A percentile compares a stretch with the other conserved stretches of the same genome.
Conservation (phyloP, 37 sponge, comb jelly and placozoan genomes). For the Geodia barretti region DNA sequence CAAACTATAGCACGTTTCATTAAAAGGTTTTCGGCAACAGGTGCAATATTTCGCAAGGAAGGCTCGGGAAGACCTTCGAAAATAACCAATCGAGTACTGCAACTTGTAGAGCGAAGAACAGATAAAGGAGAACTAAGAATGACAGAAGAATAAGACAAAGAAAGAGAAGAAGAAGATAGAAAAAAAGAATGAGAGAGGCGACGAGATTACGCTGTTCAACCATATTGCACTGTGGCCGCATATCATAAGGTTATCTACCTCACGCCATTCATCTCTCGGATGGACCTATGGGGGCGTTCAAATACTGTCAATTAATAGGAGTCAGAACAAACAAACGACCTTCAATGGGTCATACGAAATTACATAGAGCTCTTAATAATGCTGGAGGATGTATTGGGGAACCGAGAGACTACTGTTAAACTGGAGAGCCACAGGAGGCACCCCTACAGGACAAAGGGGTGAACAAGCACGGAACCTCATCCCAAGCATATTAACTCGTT, state of each 20-base stretch:
- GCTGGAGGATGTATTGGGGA: background rate
- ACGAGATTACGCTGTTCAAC: background rate
- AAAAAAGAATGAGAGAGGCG: too few relatives aligned
- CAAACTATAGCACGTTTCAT: background rate
- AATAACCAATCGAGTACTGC: background rate
- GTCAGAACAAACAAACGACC: background rate
- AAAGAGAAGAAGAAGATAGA: too few relatives aligned
- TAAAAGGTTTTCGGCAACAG: background rate
- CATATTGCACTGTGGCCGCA: background rate
- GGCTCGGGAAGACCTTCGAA: conserved; percentile 1
- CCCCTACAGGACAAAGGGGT: background rate
- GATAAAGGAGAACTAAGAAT: too few relatives aligned
- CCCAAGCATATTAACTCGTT: too few relatives aligned
- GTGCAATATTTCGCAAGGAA: background rate
- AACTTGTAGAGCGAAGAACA: background rate
- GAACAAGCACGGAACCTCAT: background rate
- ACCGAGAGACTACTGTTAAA: background rate
- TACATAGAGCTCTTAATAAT: background rate
- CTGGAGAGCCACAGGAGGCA: background rate
- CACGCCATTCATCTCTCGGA: background rate
- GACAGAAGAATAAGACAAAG: too few relatives aligned
- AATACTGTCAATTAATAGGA: background rate
- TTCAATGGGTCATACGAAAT: background rate
- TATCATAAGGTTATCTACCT: background rate
- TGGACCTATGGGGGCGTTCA: background rate